Conservation (phyloP, 2,113 vertebrate genomes). For the Solea senegalensis region DNA sequence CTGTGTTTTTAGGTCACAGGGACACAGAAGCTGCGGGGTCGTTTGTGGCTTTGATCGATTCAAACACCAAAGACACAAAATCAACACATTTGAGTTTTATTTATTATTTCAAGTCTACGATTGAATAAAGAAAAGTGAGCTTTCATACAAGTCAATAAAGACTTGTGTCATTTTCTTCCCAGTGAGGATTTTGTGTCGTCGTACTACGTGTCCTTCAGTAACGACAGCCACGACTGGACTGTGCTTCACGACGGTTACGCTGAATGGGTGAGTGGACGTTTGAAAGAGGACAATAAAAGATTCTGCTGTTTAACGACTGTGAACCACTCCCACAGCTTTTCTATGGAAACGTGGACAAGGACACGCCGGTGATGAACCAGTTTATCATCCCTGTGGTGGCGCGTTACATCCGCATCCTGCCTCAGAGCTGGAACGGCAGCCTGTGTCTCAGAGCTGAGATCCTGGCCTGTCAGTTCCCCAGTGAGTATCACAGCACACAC, state of each 20-base stretch:
- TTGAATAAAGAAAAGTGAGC: too few relatives aligned
- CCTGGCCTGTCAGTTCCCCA: constrained; percentile 89
- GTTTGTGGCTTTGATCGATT: too few relatives aligned
- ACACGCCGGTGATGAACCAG: constrained; percentile 90
- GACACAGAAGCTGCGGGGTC: too few relatives aligned
- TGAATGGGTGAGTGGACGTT: constrained; percentile 87
- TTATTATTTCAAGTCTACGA: too few relatives aligned
- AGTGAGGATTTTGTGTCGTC: constrained; percentile 91
- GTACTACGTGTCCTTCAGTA: constrained; percentile 95
- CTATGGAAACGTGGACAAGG: constrained; percentile 91
- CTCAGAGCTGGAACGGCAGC: constrained; percentile 96
- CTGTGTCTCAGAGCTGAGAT: constrained; percentile 92
- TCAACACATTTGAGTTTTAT: too few relatives aligned
- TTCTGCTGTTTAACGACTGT: neutral
- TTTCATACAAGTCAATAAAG: neutral
- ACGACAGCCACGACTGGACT: constrained; percentile 92
- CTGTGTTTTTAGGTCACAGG: too few relatives aligned
- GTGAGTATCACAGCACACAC: constrained; percentile 70
- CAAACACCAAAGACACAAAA: too few relatives aligned
- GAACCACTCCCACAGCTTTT: constrained; percentile 84
- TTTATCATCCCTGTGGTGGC: constrained; percentile 86
- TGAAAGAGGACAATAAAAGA: neutral
- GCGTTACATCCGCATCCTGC: constrained; percentile 92
- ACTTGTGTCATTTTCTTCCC: neutral
- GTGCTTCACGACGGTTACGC: constrained; percentile 91